Base-by-base conservation (phyloP, 2,888 invertebrate species). In the Drosophila prostipennis region DNA sequence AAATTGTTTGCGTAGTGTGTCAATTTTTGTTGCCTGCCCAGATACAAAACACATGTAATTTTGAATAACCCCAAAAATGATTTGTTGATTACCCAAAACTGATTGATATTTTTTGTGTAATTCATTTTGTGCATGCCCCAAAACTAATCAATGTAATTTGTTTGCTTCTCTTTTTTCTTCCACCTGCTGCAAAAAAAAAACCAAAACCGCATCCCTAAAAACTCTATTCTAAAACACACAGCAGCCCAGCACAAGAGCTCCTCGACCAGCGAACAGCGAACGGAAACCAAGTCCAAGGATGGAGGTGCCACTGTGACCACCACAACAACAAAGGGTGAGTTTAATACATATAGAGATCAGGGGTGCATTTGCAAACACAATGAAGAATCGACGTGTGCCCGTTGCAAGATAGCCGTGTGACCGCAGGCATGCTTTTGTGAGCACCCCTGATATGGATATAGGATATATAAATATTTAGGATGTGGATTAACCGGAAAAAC, bases 301-400 rank as follows among this genome's bases (percentile, higher is more conserved):
- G 93, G 93, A 92, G 94, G 93, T 92, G 93, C 92, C 87, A 93
- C 93, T 87, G 93, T 93, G 91, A 94, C 82, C 67, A 82, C 93
- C 90, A 94, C 93, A 90, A 93, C 93, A 91, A 93, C 93, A 70
- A 94, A 94, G 93, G 94, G 94, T 94, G 83, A 55, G 42, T 19
- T 8, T 26, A 6, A 6, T 6, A 23, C 3, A 26, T 26, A 6
- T 26, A 26, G 0, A 26, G 5, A 26, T 26, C 26, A 26, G 26
- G 26, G 26, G 26, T 26, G 26, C n/a, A n/a, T n/a, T n/a, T n/a
- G n/a, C n/a, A n/a, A n/a, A n/a, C n/a, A n/a, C n/a, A n/a, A n/a
- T n/a, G 26, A 26, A 26, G 26, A 26, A 26, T 26, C 6, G 26
- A 26, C 26, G 26, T 26, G 26, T 26, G 26, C 26, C 26, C 5